phyloP scores from a whole-genome alignment of 2,888 invertebrate genomes.

The Drosophila limbata region DNA sequence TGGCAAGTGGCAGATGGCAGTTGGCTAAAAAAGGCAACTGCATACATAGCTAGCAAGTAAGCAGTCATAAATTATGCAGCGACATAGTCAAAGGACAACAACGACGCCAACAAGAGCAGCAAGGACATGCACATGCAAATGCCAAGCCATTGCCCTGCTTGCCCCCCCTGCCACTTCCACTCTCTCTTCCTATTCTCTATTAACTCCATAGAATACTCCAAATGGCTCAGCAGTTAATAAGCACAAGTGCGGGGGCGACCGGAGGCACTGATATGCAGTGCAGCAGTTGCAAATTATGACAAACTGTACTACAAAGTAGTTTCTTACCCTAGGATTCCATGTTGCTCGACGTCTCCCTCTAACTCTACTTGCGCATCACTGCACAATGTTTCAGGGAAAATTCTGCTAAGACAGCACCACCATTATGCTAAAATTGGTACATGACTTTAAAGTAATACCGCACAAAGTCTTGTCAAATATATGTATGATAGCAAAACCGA shows the following conservation, averaged over 20 bases:
- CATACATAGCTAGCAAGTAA: constrained; percentile 58
- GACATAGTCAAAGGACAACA: constrained; percentile 76
- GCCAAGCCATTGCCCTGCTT: constrained; percentile 55
- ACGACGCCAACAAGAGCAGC: constrained; percentile 34
- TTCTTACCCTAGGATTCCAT: neutral
- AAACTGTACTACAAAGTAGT: constrained; percentile 55
- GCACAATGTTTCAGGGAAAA: neutral
- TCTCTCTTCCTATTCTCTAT: constrained; percentile 34
- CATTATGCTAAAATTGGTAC: constrained; percentile 1
- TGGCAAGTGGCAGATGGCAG: constrained; percentile 39
- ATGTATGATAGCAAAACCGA: too few species aligned
- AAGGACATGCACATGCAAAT: constrained; percentile 58
- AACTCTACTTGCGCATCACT: constrained; percentile 1
- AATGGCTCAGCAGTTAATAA: constrained; percentile 75
- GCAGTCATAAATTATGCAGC: constrained; percentile 80
- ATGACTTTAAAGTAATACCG: neutral
- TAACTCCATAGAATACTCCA: constrained; percentile 54
- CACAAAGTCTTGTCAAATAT: too few species aligned
- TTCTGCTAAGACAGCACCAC: neutral
- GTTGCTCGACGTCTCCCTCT: neutral
- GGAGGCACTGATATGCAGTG: constrained; percentile 39
- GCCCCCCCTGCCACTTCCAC: neutral
- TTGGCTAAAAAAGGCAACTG: constrained; percentile 64
- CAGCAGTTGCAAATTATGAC: constrained; percentile 77
- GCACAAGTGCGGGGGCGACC: constrained; percentile 54